These are phyloP conservation scores for Oreochromis mossambicus DNA, from an alignment of 2,797 vertebrate species.

Conservation along the genomic window DNA sequence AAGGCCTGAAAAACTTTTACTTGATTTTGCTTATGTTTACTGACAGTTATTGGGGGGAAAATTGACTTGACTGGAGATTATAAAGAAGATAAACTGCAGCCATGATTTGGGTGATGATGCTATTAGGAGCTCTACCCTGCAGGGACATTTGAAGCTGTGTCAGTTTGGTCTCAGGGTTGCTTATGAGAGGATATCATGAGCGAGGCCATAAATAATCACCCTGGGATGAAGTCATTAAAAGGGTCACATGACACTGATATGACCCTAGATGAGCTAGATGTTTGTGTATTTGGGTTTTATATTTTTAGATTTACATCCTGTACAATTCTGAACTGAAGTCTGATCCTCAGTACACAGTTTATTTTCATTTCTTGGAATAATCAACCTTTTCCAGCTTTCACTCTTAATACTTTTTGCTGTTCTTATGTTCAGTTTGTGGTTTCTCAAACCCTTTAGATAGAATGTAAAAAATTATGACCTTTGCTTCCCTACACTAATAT, in stretches of 20 bases:
- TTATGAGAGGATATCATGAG: conserved; percentile 4
- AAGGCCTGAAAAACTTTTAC: neutral
- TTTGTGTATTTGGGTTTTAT: neutral
- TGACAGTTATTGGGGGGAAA: neutral
- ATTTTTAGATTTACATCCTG: neutral
- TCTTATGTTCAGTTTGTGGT: neutral
- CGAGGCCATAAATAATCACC: neutral
- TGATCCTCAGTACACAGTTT: conserved; percentile 10
- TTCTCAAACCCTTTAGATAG: neutral
- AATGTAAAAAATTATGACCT: neutral
- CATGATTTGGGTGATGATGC: neutral
- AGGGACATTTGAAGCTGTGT: neutral
- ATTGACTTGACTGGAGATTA: neutral
- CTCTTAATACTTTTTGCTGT: neutral
- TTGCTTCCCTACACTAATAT: neutral
- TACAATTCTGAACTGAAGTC: neutral
- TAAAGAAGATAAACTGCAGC: neutral
- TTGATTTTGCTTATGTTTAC: neutral
- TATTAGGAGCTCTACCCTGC: neutral
- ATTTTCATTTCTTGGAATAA: neutral
- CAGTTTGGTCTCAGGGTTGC: neutral
- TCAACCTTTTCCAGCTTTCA: neutral
- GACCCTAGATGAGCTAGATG: neutral
- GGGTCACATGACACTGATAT: neutral
- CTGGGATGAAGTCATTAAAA: neutral